Percentiles rank a stretch among this genome's conserved stretches.
phyloP scores from a whole-genome alignment of 2,113 vertebrate species.

The Gnathochromis pfefferi region DNA sequence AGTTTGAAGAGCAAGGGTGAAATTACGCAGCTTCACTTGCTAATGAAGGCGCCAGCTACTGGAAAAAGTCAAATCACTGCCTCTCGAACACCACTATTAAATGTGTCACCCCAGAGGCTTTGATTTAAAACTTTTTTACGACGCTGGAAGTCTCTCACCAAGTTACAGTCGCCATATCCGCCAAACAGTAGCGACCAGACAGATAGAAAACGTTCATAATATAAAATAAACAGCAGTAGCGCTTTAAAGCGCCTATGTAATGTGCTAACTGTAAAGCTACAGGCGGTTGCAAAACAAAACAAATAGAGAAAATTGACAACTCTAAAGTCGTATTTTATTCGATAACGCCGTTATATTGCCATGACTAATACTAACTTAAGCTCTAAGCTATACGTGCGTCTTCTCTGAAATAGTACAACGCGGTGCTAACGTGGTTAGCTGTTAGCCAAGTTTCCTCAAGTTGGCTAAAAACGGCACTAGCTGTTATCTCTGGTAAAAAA shows the following conservation, averaged over 20 bases:
- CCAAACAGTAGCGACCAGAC: not conserved
- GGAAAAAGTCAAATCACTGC: not conserved
- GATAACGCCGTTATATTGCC: not conserved
- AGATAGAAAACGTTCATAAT: not conserved
- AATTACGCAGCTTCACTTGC: not conserved
- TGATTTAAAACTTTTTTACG: not conserved
- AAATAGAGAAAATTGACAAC: not conserved
- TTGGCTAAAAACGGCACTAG: not conserved
- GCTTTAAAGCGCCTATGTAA: not conserved
- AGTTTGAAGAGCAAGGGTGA: not conserved
- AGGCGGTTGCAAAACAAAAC: not conserved
- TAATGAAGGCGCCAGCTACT: not conserved
- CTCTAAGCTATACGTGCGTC: not conserved
- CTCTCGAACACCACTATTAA: no score
- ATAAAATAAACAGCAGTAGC: not conserved
- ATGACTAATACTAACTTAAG: not conserved
- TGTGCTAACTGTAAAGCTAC: not conserved
- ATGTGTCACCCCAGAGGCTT: not conserved
- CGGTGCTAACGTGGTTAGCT: not conserved
- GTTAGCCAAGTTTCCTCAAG: conserved; percentile 10
- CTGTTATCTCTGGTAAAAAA: not conserved
- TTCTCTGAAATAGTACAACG: not conserved
- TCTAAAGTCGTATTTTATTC: not conserved
- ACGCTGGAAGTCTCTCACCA: not conserved
- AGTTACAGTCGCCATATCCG: not conserved